These are phyloP conservation scores for Apis cerana DNA, from an alignment of 1,140 invertebrate species.

Conservation along the genomic window DNA sequence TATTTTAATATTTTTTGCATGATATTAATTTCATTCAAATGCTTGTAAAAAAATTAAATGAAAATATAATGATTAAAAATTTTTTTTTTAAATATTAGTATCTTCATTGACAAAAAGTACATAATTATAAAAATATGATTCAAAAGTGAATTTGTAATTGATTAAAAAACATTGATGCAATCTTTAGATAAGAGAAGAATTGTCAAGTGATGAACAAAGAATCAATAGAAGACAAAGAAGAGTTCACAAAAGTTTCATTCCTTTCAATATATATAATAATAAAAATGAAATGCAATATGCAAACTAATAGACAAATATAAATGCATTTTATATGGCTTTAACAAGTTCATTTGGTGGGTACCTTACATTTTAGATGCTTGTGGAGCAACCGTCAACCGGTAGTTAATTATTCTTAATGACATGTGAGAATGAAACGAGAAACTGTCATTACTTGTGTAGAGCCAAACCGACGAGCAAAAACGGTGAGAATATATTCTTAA, in stretches of 20 bases:
- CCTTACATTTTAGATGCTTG: constrained; percentile 71
- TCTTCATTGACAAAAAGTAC: too few relatives aligned
- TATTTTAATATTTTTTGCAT: not conserved
- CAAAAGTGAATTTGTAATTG: not conserved
- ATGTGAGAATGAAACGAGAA: constrained; percentile 81
- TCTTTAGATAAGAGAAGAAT: constrained; percentile 16
- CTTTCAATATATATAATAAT: not conserved
- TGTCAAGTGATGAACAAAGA: not conserved
- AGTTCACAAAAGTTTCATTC: not conserved
- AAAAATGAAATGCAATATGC: not conserved
- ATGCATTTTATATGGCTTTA: constrained; percentile 7
- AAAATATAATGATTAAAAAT: not conserved
- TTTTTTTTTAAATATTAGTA: not conserved
- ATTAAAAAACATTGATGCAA: constrained; percentile 8
- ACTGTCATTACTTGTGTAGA: constrained; percentile 80
- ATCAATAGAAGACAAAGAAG: not conserved
- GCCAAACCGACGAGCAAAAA: constrained; percentile 78
- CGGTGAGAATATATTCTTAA: constrained; percentile 70
- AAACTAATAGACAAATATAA: not conserved
- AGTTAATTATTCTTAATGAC: constrained; percentile 76
- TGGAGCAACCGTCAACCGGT: constrained; percentile 64
- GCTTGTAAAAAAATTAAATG: not conserved
- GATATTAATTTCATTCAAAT: not conserved
- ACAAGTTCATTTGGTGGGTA: constrained; percentile 47
- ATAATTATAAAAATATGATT: not conserved